Conservation (phyloP, 2,797 vertebrate species). For the Pseudocheirus occidentalis region DNA sequence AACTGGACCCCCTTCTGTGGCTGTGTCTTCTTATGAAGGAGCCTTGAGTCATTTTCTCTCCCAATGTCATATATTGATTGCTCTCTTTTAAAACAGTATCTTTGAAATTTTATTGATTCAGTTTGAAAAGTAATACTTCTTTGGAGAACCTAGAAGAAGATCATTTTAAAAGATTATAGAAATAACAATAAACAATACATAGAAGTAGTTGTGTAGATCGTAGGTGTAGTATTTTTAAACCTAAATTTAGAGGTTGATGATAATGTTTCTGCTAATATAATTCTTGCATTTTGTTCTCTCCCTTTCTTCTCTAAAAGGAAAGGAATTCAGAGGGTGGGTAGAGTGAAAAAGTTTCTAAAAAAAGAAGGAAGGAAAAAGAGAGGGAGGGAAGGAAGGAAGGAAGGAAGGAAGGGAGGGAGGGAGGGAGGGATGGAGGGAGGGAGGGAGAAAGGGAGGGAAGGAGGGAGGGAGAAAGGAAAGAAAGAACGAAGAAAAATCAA, state of each 20-base stretch:
- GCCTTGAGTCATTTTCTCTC: conserved; percentile 34
- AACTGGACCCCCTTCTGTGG: background rate
- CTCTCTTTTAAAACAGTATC: background rate
- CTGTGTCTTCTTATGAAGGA: background rate
- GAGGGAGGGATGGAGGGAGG: too few relatives aligned
- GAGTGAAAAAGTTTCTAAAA: background rate
- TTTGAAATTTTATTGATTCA: conserved; percentile 54
- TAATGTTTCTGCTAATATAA: conserved; percentile 20
- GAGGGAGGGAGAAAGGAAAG: background rate
- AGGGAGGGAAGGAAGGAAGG: background rate
- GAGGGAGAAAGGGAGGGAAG: too few relatives aligned
- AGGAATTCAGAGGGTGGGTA: background rate
- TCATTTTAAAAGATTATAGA: conserved; percentile 37
- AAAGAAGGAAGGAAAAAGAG: background rate
- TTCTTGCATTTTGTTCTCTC: conserved; percentile 51
- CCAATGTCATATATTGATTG: background rate
- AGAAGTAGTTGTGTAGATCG: conserved; percentile 6
- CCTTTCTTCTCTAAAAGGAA: background rate
- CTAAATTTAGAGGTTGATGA: conserved; percentile 43
- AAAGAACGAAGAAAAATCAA: too few relatives aligned
- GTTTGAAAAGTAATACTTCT: conserved; percentile 48
- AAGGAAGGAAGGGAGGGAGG: too few relatives aligned
- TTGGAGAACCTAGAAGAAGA: conserved; percentile 20
- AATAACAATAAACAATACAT: conserved; percentile 44
- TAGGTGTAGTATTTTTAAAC: background rate